Evolutionary conservation across 37 sponge, comb jelly and placozoan species (phyloP).

Genomic region (Hexactinellida sp.): DNA sequence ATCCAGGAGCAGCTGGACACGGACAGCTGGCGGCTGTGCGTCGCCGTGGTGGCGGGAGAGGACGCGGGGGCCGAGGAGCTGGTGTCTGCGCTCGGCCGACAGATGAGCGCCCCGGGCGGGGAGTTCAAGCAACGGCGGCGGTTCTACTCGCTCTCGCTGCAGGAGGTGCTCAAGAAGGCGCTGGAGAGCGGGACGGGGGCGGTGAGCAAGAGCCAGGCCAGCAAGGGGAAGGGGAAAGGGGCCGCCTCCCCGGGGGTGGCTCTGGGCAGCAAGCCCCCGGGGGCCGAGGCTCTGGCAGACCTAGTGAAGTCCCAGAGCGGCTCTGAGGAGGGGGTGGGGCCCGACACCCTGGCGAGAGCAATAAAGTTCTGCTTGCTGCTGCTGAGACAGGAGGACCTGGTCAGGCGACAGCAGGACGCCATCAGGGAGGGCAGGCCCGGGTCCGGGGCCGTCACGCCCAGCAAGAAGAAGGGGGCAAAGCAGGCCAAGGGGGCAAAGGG

Average conservation of each 20-base stretch:
- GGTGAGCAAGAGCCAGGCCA: not conserved
- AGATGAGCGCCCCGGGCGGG: not conserved
- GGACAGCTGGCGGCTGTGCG: not conserved
- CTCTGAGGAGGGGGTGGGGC: not conserved
- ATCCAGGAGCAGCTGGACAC: not conserved
- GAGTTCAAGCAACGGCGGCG: not conserved
- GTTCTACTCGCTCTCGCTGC: not conserved
- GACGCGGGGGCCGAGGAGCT: not conserved
- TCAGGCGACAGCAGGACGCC: not conserved
- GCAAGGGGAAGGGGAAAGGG: slow-evolving; percentile 10
- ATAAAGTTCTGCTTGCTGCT: not conserved
- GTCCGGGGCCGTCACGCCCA: slow-evolving; percentile 20
- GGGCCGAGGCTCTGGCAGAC: not conserved
- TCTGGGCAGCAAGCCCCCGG: not conserved
- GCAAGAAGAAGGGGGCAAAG: slow-evolving; percentile 51
- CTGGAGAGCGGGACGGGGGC: not conserved
- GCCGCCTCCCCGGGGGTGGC: not conserved
- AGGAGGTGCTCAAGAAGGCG: not conserved
- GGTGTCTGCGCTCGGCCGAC: not conserved
- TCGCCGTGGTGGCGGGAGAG: not conserved
- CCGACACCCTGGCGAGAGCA: not conserved
- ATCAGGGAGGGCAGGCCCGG: not conserved
- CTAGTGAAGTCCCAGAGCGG: not conserved
- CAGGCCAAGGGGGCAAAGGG: slow-evolving; percentile 26
- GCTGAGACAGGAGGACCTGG: slow-evolving; percentile 2